phyloP scores from a whole-genome alignment of 2,797 vertebrate species.

The Ficedula albicollis region DNA sequence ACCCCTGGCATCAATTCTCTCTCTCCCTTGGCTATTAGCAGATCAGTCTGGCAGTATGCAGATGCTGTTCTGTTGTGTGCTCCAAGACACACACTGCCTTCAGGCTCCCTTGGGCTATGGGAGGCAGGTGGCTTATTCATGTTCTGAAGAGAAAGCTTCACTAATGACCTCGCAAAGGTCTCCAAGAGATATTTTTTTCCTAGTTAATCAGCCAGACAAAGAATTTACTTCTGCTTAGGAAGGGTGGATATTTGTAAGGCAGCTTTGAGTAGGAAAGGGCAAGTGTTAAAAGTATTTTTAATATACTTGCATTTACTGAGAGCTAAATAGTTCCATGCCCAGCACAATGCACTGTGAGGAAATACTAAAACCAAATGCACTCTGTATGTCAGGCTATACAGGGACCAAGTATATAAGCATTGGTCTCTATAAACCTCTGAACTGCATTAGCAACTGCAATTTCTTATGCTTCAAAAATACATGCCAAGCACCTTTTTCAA shows the following conservation, averaged over 20 bases:
- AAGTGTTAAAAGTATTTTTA: constrained; percentile 36
- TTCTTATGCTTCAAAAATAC: background rate
- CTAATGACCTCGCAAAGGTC: constrained; percentile 53
- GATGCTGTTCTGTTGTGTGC: constrained; percentile 55
- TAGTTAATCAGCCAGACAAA: constrained; percentile 38
- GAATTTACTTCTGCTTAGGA: constrained; percentile 17
- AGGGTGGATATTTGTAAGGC: background rate
- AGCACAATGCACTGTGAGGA: background rate
- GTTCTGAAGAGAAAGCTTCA: constrained; percentile 31
- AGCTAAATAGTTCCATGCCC: background rate
- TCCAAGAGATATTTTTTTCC: constrained; percentile 8
- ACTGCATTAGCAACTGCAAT: background rate
- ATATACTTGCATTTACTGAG: background rate
- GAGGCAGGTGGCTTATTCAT: constrained; percentile 72
- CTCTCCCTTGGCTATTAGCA: constrained; percentile 58
- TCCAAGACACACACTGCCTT: constrained; percentile 36
- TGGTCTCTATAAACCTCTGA: background rate
- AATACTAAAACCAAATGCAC: background rate
- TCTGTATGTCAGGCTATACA: background rate
- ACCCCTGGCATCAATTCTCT: constrained; percentile 29
- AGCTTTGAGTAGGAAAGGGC: background rate
- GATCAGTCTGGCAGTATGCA: constrained; percentile 54
- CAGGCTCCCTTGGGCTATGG: constrained; percentile 55
- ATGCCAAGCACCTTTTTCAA: background rate
- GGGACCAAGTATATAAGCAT: background rate